Evolutionary conservation across 2,113 vertebrate species (phyloP).

Genomic region (Myrmecophaga tridactyla): DNA sequence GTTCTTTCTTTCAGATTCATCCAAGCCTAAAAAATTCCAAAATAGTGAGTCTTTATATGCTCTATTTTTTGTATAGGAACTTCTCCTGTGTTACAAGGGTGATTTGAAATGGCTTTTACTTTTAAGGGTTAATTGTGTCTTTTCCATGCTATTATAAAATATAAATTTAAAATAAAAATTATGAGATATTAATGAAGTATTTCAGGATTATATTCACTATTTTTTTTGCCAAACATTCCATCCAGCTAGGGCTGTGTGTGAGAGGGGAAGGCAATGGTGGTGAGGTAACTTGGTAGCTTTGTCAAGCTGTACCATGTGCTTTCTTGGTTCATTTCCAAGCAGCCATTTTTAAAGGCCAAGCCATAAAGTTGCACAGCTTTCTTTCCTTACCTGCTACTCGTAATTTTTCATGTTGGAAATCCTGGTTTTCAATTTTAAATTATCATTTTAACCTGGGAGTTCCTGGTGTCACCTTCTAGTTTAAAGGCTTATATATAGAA

Average conservation of each 20-base stretch:
- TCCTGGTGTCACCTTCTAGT: neutral
- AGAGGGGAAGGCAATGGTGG: accelerated
- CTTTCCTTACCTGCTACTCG: neutral
- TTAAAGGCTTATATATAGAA: neutral
- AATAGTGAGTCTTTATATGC: neutral
- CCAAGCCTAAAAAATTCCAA: neutral
- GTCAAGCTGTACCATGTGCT: neutral
- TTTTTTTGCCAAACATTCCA: neutral
- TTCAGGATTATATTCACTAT: neutral
- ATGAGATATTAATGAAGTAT: neutral
- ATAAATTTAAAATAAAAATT: neutral
- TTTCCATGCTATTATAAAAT: neutral
- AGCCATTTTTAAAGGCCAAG: neutral
- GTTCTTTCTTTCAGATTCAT: neutral
- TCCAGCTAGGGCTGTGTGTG: neutral
- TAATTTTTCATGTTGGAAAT: neutral
- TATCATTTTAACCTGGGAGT: neutral
- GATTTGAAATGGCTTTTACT: neutral
- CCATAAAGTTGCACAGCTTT: neutral
- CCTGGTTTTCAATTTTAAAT: neutral
- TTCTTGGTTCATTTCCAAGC: neutral
- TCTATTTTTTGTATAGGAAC: neutral
- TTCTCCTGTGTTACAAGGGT: neutral
- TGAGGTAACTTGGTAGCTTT: too few relatives aligned
- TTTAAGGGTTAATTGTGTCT: neutral